Conservation (phyloP, 1,140 invertebrate genomes). For the Atopsyche davidsoni region DNA sequence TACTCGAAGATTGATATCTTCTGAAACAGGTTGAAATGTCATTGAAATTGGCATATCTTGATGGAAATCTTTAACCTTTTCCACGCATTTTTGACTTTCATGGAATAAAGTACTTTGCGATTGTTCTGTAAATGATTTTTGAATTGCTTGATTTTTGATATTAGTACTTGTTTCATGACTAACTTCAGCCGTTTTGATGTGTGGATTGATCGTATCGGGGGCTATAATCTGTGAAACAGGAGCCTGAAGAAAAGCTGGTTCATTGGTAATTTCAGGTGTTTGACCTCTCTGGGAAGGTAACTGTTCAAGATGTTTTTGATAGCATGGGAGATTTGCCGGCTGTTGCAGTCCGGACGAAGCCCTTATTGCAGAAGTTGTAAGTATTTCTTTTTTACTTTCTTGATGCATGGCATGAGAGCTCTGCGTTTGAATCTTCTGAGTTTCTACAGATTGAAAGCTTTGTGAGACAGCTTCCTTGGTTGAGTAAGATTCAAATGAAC, state of each 20-base stretch:
- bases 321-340: constrained; percentile 52
- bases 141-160: constrained; percentile 17
- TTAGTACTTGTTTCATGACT: too few relatives aligned
- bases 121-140: constrained; percentile 26
- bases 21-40: constrained; percentile 55
- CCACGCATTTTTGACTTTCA: constrained; percentile 10
- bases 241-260: constrained; percentile 35
- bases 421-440: constrained; percentile 11
- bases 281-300: constrained; percentile 48
- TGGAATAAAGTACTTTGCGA: constrained; percentile 21
- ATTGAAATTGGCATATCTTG: constrained; percentile 40
- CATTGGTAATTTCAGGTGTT: constrained; percentile 43
- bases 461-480: constrained; percentile 8
- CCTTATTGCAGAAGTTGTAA: constrained; percentile 34
- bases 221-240: constrained; percentile 36
- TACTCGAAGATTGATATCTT: constrained; percentile 43
- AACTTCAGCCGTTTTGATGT: constrained; percentile 28
- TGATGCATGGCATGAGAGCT: too few relatives aligned
- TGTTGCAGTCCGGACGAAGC: constrained; percentile 50
- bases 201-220: constrained; percentile 31
- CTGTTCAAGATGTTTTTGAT: constrained; percentile 55
- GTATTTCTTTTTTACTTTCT: constrained; percentile 28
- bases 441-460: constrained; percentile 14
- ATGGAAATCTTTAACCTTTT: constrained; percentile 31
- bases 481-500: constrained; percentile 12